phyloP scores from a whole-genome alignment of 1,140 invertebrate genomes.

The Cryptotermes secundus region DNA sequence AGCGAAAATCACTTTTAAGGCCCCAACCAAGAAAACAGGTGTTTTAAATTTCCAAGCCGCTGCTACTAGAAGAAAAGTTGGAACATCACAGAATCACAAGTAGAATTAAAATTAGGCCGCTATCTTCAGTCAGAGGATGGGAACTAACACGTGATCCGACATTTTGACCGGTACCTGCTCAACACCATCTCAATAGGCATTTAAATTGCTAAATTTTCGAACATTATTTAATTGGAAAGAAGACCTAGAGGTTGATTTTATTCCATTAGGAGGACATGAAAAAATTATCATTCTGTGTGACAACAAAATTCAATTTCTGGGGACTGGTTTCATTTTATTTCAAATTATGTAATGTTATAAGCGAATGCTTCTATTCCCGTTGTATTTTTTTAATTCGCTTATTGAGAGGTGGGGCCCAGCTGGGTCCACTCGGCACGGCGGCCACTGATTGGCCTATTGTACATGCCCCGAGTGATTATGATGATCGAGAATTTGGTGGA shows the following conservation, averaged over 20 bases:
- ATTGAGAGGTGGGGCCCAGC: no score
- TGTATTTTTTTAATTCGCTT: no score
- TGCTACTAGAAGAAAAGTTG: background rate
- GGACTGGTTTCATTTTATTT: no score
- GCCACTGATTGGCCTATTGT: no score
- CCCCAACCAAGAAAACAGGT: background rate
- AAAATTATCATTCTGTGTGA: background rate
- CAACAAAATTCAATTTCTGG: no score
- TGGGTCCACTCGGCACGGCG: no score
- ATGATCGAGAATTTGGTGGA: no score
- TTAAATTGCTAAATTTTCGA: background rate
- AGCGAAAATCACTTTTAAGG: background rate
- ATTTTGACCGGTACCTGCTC: background rate
- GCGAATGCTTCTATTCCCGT: no score
- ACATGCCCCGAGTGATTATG: no score
- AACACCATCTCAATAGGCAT: background rate
- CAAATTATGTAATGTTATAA: no score
- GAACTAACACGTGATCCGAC: background rate
- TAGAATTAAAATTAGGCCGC: background rate
- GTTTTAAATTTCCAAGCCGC: conserved; percentile 13
- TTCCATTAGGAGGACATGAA: background rate
- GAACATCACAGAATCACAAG: background rate
- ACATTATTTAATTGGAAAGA: background rate
- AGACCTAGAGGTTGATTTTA: background rate
- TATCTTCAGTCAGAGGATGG: background rate